A percentile compares a stretch with the other conserved stretches of the same genome.
Conservation (phyloP, 2,888 invertebrate species). For the Drosophila neoperkinsi region DNA sequence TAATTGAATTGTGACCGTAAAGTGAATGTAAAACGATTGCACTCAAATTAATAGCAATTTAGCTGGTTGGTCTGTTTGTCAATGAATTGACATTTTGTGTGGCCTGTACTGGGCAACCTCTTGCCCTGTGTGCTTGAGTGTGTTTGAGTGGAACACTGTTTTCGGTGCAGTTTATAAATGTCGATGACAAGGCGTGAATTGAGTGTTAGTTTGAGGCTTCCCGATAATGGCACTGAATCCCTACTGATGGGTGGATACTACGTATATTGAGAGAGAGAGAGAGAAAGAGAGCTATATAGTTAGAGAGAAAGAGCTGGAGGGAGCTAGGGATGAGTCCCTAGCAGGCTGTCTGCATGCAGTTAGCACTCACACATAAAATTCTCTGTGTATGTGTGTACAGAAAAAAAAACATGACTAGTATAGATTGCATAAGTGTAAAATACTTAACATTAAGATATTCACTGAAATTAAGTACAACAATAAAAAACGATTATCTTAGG, state of each 20-base stretch:
- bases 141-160: conserved; percentile 57
- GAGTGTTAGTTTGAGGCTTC: conserved; percentile 24
- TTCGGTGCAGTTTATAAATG: conserved; percentile 78
- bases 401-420: background rate
- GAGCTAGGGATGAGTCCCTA: background rate
- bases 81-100: conserved; percentile 24
- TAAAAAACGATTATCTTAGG: background rate
- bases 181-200: conserved; percentile 54
- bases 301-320: background rate
- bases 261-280: background rate
- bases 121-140: background rate
- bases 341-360: conserved; percentile 35
- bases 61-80: conserved; percentile 26
- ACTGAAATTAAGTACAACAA: background rate
- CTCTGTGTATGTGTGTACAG: conserved; percentile 2
- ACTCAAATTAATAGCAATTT: conserved; percentile 33
- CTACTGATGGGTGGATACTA: background rate
- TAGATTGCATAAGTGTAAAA: background rate
- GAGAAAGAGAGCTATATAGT: too few species aligned
- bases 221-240: conserved; percentile 39
- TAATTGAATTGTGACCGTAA: conserved; percentile 1
- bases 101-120: conserved; percentile 25
- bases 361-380: conserved; percentile 21
- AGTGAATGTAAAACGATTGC: conserved; percentile 17
- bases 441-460: background rate